These are phyloP conservation scores for Tadarida brasiliensis DNA, from an alignment of 2,797 vertebrate species.

Conservation along the genomic window DNA sequence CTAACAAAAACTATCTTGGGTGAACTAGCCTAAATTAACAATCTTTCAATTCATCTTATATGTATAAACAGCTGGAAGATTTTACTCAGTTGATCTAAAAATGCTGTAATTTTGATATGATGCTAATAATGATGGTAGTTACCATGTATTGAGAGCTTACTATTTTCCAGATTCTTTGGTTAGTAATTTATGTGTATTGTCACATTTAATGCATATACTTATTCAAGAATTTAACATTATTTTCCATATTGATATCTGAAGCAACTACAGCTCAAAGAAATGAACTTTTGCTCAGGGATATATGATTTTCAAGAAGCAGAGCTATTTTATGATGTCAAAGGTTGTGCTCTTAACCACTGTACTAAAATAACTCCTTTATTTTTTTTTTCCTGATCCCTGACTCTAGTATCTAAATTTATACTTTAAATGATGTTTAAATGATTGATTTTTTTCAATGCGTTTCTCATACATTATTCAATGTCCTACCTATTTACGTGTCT, in stretches of 20 bases:
- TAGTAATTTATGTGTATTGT: not conserved
- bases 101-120: not conserved
- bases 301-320: slow-evolving; percentile 5
- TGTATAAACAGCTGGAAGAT: not conserved
- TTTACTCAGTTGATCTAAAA: not conserved
- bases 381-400: not conserved
- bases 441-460: slow-evolving; percentile 46
- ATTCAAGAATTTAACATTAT: not conserved
- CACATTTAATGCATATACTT: not conserved
- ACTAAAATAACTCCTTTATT: not conserved
- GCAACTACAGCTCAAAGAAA: not conserved
- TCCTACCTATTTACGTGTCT: slow-evolving; percentile 17
- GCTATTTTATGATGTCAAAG: not conserved
- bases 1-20: slow-evolving; percentile 31
- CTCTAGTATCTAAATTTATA: not conserved
- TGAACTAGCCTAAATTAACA: slow-evolving; percentile 10
- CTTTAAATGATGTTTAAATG: slow-evolving; percentile 34
- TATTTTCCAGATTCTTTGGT: not conserved
- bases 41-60: slow-evolving; percentile 22
- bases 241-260: slow-evolving; percentile 26
- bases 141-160: not conserved
- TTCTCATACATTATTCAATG: not conserved
- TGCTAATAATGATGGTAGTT: not conserved
- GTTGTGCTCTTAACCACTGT: not conserved
- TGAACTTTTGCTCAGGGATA: not conserved